A percentile compares a stretch with the other conserved stretches of the same genome.
Evolutionary conservation across 1,140 invertebrate genomes (phyloP).

Genomic region (Seison nebaliae): DNA sequence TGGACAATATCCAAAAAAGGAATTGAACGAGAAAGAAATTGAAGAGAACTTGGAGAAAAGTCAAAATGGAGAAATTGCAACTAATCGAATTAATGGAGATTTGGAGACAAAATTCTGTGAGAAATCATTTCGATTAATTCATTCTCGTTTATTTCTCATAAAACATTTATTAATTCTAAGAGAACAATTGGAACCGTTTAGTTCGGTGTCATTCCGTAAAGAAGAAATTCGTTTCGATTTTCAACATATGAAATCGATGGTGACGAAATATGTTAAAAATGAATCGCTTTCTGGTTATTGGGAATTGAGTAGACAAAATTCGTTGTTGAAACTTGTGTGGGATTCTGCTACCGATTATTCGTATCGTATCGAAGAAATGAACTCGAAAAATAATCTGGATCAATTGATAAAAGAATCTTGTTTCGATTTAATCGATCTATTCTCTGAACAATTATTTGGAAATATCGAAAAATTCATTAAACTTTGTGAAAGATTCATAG

Average conservation of each 20-base stretch:
- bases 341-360: constrained; percentile 1
- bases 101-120: constrained; percentile 29
- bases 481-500: constrained; percentile 67
- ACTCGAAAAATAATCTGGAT: constrained; percentile 2
- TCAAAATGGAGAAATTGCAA: constrained; percentile 64
- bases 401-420: constrained; percentile 45
- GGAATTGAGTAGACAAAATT: constrained; percentile 65
- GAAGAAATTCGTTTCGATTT: constrained; percentile 53
- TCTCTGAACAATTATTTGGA: no score
- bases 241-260: no score
- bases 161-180: constrained; percentile 82
- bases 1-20: constrained; percentile 4
- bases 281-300: no score
- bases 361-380: neutral
- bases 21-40: constrained; percentile 39
- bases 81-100: constrained; percentile 42
- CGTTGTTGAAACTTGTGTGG: constrained; percentile 57
- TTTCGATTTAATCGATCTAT: constrained; percentile 71
- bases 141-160: constrained; percentile 75
- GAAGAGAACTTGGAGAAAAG: constrained; percentile 75
- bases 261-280: no score
- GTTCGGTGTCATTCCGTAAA: constrained; percentile 53
- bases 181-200: constrained; percentile 91
- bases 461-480: constrained; percentile 66
- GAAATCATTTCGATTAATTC: constrained; percentile 55